phyloP scores from a whole-genome alignment of 2,888 invertebrate species.

The Synanthedon vespiformis region DNA sequence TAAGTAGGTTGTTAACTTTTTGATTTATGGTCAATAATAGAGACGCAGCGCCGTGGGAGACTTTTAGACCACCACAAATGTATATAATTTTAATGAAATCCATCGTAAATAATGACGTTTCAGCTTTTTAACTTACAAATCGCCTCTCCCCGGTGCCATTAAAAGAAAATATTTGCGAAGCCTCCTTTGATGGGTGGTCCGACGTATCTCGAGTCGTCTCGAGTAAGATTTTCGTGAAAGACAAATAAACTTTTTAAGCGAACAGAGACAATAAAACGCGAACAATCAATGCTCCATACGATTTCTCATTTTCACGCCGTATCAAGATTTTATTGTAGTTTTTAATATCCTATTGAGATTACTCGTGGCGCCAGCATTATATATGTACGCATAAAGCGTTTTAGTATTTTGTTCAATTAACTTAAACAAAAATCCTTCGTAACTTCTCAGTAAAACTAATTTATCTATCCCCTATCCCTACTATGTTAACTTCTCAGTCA shows the following conservation, averaged over 20 bases:
- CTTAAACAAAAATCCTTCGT: no score
- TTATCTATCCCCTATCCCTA: no score
- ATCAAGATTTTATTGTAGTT: neutral
- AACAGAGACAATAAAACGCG: no score
- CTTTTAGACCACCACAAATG: constrained; percentile 54
- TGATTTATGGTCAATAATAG: constrained; percentile 71
- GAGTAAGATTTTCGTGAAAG: neutral
- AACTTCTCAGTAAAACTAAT: no score
- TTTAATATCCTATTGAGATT: neutral
- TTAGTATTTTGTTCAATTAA: no score
- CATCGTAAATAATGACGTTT: constrained; percentile 7
- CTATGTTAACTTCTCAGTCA: no score
- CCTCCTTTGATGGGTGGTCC: neutral
- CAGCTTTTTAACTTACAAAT: neutral
- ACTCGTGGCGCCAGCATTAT: constrained; percentile 3
- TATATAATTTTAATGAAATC: constrained; percentile 62
- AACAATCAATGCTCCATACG: neutral
- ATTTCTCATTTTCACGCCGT: neutral
- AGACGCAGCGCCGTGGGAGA: constrained; percentile 69
- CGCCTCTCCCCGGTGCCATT: neutral
- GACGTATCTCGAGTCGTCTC: neutral
- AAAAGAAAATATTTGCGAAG: neutral
- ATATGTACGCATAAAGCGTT: neutral
- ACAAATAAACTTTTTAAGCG: no score
- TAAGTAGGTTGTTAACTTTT: constrained; percentile 71